Evolutionary conservation across 2,113 vertebrate species (phyloP), one percentile per base, ranked within the genome.

Genomic region (Lamprologus lemairii): DNA sequence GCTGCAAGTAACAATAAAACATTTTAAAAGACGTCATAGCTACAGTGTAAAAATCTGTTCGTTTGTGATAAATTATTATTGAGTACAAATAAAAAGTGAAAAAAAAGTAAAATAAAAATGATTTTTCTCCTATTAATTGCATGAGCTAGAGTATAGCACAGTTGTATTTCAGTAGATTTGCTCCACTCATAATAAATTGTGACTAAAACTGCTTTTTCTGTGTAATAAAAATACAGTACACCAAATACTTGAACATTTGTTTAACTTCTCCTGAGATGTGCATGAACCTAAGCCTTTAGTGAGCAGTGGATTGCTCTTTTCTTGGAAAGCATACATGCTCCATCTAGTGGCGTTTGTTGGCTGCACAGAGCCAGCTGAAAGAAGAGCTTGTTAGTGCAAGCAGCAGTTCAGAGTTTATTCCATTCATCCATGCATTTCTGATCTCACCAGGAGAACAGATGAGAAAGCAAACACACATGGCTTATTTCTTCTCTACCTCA

Each of bases 301-400:
- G 40, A 75, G 40, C 26, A 19, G 79, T 7, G 23, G 9, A 11
- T 47, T 79, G 9, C 19, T 53, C 6, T 28, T 83, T 51, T 79
- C 68, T 85, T 75, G 8, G 16, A 75, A 92, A 88, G 91, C 49
- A 23, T 14, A 21, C 35, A 84, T n/a, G n/a, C 88, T 6, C 94
- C 93, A 93, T 88, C 94, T 93, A 90, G 91, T 87, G 94, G 92
- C 11, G 1, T 4, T 8, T 47, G 60, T 78, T 28, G 42, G 71
- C 42, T 49, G 23, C 71, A 78, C 71, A 78, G 16, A 49, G 71
- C 42, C 71, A 75, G 71, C 23, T 49, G 42, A 75, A 28, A 49
- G 23, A 75, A 28, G 71, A 47, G 42, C 45, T 78, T 78, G 71
- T 49, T 49, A 31, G 42, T 49, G 23, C 42, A 78, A 31, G 42